Evolutionary conservation across 2,797 vertebrate genomes (phyloP).

Genomic region (Bufotes viridis): DNA sequence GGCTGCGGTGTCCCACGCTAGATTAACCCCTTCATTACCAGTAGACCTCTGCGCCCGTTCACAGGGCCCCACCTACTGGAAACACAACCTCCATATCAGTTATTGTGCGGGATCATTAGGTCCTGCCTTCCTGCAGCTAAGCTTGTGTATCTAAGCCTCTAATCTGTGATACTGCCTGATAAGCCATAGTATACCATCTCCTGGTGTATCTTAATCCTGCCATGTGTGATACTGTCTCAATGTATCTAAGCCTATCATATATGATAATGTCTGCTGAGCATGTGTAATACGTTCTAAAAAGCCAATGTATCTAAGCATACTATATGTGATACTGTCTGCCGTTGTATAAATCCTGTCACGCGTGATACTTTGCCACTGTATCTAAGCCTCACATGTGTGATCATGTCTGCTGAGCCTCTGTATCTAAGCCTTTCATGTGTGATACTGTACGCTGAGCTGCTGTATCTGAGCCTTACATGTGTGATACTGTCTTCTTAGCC

Average conservation of each 20-base stretch:
- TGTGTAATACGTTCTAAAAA: neutral
- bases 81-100: neutral
- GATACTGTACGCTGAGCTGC: too few relatives aligned
- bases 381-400: neutral
- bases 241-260: neutral
- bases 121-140: too few relatives aligned
- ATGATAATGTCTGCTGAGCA: too few relatives aligned
- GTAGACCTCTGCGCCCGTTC: neutral
- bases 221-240: too few relatives aligned
- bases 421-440: neutral
- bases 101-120: too few relatives aligned
- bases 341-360: too few relatives aligned
- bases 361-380: too few relatives aligned
- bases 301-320: neutral
- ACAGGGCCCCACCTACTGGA: neutral
- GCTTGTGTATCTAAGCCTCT: too few relatives aligned
- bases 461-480: neutral
- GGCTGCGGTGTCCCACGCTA: neutral
- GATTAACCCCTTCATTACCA: constrained; percentile 40
- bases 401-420: neutral
- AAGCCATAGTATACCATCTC: too few relatives aligned
- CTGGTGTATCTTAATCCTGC: too few relatives aligned
- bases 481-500: neutral
- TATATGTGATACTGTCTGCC: neutral
- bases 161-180: too few relatives aligned